Evolutionary conservation across 2,797 vertebrate species (phyloP).

Genomic region (Eulemur rubriventer): DNA sequence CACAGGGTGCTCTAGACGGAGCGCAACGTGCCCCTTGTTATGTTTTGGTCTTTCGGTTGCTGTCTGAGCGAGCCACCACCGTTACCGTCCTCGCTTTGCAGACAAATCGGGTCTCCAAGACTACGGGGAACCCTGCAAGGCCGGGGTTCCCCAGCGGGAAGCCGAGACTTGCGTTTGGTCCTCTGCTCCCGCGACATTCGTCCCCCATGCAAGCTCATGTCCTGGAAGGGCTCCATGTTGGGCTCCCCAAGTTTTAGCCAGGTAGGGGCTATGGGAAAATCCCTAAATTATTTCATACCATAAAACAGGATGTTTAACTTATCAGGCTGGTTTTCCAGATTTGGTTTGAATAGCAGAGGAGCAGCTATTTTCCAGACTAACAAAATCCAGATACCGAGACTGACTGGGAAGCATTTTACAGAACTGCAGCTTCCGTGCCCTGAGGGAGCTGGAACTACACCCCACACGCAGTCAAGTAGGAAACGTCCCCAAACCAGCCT

Average conservation of each 20-base stretch:
- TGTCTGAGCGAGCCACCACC: fast-evolving
- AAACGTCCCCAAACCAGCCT: background rate
- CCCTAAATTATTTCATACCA: background rate
- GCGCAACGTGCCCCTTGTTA: background rate
- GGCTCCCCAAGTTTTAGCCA: background rate
- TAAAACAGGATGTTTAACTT: background rate
- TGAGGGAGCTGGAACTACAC: background rate
- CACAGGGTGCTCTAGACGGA: fast-evolving
- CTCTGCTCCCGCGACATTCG: fast-evolving
- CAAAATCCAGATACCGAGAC: background rate
- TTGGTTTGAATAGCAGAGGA: background rate
- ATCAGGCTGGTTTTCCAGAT: background rate
- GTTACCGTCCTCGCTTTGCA: fast-evolving
- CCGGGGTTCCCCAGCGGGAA: background rate
- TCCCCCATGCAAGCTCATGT: background rate
- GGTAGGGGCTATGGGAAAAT: fast-evolving
- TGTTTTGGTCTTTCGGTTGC: background rate
- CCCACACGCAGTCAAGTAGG: background rate
- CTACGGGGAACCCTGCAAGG: too few relatives aligned
- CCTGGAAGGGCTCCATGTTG: background rate
- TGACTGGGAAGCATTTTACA: background rate
- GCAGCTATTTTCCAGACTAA: background rate
- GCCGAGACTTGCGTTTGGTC: background rate
- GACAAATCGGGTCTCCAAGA: fast-evolving
- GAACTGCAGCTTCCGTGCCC: background rate